phyloP scores from a whole-genome alignment of 2,888 invertebrate species.

The Mythimna impura region DNA sequence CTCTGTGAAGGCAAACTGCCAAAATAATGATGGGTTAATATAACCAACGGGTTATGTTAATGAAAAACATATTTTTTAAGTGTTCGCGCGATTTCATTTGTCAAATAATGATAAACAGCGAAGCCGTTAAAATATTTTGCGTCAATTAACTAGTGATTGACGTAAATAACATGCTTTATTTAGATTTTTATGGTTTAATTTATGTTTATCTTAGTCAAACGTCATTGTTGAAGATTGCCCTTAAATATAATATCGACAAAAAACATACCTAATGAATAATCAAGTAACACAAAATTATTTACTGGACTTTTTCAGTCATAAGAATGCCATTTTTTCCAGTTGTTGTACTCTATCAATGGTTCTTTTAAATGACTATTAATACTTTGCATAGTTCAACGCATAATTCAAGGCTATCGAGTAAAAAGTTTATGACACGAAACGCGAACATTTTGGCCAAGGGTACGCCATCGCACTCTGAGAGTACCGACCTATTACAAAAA shows the following conservation, averaged over 20 bases:
- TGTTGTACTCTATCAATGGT: conserved; percentile 5
- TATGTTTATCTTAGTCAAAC: neutral
- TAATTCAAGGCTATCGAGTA: conserved; percentile 43
- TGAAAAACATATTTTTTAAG: neutral
- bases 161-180: neutral
- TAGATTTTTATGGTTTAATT: neutral
- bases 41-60: conserved; percentile 31
- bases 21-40: conserved; percentile 1
- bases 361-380: conserved; percentile 2
- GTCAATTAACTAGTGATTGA: conserved; percentile 8
- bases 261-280: neutral
- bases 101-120: conserved; percentile 17
- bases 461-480: conserved; percentile 40
- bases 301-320: neutral
- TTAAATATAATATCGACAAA: neutral
- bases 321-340: neutral
- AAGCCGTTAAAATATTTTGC: conserved; percentile 1
- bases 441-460: conserved; percentile 56
- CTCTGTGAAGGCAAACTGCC: conserved; percentile 32
- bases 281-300: neutral
- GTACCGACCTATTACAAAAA: conserved; percentile 34
- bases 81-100: neutral
- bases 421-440: conserved; percentile 43
- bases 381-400: conserved; percentile 26
- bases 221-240: neutral